These are phyloP conservation scores for Cynodonichthys magdalenae DNA, from an alignment of 2,797 vertebrate genomes.

Conservation along the genomic window DNA sequence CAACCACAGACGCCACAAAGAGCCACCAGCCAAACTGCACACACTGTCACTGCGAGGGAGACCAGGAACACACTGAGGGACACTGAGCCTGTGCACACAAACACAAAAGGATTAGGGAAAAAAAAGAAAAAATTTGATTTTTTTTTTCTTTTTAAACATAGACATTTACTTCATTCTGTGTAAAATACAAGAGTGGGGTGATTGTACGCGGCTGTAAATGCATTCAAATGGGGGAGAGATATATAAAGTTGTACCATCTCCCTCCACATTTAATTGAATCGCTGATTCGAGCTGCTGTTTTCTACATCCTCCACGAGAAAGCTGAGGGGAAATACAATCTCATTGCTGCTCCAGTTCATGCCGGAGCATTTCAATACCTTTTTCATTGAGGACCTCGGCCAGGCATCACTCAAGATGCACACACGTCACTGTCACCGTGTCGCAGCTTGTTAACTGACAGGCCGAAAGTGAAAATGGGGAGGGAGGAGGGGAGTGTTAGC, in stretches of 20 bases:
- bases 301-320: slow-evolving; percentile 53
- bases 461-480: slow-evolving; percentile 55
- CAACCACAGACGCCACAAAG: slow-evolving; percentile 98
- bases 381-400: slow-evolving; percentile 61
- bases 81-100: slow-evolving; percentile 85
- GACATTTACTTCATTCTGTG: slow-evolving; percentile 28
- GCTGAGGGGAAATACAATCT: slow-evolving; percentile 61
- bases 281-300: slow-evolving; percentile 24
- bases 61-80: slow-evolving; percentile 96
- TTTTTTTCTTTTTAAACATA: slow-evolving; percentile 10
- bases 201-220: slow-evolving; percentile 29
- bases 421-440: slow-evolving; percentile 77
- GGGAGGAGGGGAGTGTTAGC: slow-evolving; percentile 5
- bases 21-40: slow-evolving; percentile 95
- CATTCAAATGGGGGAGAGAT: slow-evolving; percentile 1
- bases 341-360: slow-evolving; percentile 36
- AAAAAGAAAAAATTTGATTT: slow-evolving; percentile 21
- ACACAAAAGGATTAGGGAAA: slow-evolving; percentile 39
- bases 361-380: slow-evolving; percentile 71
- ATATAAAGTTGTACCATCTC: slow-evolving; percentile 30
- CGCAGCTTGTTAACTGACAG: slow-evolving; percentile 78
- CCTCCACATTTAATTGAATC: slow-evolving; percentile 58
- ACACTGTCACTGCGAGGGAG: slow-evolving; percentile 96
- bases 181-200: slow-evolving; percentile 28
- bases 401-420: slow-evolving; percentile 67